Conservation (phyloP, 2,888 invertebrate species). For the Chrysolina americana region DNA sequence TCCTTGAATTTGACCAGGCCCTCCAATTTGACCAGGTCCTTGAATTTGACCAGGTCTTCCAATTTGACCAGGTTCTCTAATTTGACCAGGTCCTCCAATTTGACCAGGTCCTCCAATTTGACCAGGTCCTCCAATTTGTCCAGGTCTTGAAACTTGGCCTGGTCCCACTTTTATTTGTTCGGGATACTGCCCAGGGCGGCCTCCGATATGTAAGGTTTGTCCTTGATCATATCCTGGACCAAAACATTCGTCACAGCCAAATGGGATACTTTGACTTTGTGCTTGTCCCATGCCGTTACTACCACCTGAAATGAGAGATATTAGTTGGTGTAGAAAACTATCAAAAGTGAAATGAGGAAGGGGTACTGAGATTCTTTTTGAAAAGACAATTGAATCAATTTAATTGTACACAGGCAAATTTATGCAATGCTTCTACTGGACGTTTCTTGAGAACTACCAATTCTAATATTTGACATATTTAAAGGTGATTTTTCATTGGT, state of each 20-base stretch:
- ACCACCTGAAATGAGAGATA: conserved; percentile 75
- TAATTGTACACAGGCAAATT: background rate
- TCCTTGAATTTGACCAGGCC: conserved; percentile 29
- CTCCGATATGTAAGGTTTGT: conserved; percentile 53
- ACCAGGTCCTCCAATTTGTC: conserved; percentile 35
- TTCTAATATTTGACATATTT: no score
- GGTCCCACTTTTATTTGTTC: conserved; percentile 41
- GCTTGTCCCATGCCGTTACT: conserved; percentile 90
- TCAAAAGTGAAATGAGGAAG: background rate
- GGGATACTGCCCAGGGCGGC: conserved; percentile 34
- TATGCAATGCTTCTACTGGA: no score
- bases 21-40: conserved; percentile 38
- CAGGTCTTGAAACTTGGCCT: conserved; percentile 41
- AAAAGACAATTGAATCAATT: background rate
- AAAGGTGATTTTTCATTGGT: no score
- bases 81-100: conserved; percentile 28
- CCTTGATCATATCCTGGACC: conserved; percentile 55
- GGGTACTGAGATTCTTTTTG: background rate
- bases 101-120: conserved; percentile 36
- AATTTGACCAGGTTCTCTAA: conserved; percentile 36
- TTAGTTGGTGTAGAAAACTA: background rate
- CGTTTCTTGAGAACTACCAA: no score
- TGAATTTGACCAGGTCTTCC: conserved; percentile 23
- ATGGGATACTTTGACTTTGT: conserved; percentile 85
- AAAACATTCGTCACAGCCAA: conserved; percentile 79